Conservation (phyloP, 2,113 vertebrate genomes). For the Phyllopteryx taeniolatus region DNA sequence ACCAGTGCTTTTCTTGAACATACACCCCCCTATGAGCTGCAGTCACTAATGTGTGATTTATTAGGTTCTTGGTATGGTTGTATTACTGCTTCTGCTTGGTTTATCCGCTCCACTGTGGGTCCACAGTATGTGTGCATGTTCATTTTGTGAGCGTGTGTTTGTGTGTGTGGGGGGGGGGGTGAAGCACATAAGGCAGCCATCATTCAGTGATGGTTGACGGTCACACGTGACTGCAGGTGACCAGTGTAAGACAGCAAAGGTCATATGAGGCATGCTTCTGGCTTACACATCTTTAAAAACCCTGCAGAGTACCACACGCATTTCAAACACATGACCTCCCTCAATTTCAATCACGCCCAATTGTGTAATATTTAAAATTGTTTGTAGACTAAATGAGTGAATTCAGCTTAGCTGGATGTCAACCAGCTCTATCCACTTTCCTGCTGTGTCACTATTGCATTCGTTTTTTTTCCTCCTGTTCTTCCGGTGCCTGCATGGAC, state of each 20-base stretch:
- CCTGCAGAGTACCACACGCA: conserved; percentile 27
- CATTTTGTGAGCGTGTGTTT: conserved; percentile 1
- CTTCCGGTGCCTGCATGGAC: too few species aligned
- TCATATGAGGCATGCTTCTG: conserved; percentile 39
- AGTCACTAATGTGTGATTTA: conserved; percentile 68
- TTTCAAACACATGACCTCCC: conserved; percentile 25
- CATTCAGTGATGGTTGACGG: conserved; percentile 60
- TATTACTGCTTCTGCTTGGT: conserved; percentile 39
- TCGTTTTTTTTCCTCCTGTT: too few species aligned
- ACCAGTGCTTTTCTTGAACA: conserved; percentile 56
- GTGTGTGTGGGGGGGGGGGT: conserved; percentile 15
- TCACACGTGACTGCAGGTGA: conserved; percentile 59
- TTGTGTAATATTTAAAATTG: conserved; percentile 24
- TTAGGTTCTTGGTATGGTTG: conserved; percentile 61
- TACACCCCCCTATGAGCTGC: conserved; percentile 24
- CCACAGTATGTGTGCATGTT: conserved; percentile 12
- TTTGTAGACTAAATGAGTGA: conserved; percentile 9
- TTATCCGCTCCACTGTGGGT: conserved; percentile 36
- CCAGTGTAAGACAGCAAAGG: conserved; percentile 66
- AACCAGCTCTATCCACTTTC: too few species aligned
- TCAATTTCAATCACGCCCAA: conserved; percentile 10
- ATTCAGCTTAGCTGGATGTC: background rate
- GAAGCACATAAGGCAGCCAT: conserved; percentile 43
- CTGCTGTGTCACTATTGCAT: too few species aligned
- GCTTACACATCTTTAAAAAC: conserved; percentile 39